Evolutionary conservation across 2,113 vertebrate species (phyloP).

Genomic region (Phoxinus phoxinus): DNA sequence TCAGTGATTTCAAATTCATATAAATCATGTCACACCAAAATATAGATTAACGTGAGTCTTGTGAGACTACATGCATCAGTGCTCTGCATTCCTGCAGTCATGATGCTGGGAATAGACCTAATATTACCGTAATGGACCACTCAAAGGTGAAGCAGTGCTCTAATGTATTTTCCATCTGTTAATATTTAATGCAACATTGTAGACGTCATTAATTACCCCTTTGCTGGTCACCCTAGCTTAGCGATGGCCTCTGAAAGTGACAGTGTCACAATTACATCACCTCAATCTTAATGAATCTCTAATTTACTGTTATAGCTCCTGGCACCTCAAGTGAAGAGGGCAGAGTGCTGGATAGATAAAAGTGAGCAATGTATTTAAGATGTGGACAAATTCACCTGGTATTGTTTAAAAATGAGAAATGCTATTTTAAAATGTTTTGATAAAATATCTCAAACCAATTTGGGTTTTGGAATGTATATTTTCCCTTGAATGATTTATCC

Average conservation of each 20-base stretch:
- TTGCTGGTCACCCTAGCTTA: constrained; percentile 31
- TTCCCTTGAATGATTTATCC: neutral
- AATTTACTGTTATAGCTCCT: neutral
- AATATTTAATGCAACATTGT: constrained; percentile 58
- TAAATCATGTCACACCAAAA: constrained; percentile 15
- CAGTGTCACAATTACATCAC: constrained; percentile 38
- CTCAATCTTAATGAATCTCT: constrained; percentile 24
- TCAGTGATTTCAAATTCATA: neutral
- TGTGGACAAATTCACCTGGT: neutral
- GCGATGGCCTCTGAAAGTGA: constrained; percentile 21
- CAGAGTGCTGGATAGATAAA: neutral
- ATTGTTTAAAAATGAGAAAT: neutral
- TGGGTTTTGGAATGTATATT: too few species aligned
- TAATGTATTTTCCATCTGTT: constrained; percentile 58
- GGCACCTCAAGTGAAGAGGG: neutral
- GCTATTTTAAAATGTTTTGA: neutral
- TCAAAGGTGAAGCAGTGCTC: constrained; percentile 47
- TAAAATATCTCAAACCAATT: too few species aligned
- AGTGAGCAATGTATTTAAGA: neutral
- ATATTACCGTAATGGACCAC: constrained; percentile 39
- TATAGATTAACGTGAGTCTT: constrained; percentile 5
- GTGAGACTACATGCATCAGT: neutral
- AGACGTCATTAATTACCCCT: constrained; percentile 50
- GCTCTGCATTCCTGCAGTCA: constrained; percentile 31
- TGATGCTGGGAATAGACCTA: constrained; percentile 25